Evolutionary conservation across 2,113 vertebrate genomes (phyloP).

Genomic region (Neofelis nebulosa): DNA sequence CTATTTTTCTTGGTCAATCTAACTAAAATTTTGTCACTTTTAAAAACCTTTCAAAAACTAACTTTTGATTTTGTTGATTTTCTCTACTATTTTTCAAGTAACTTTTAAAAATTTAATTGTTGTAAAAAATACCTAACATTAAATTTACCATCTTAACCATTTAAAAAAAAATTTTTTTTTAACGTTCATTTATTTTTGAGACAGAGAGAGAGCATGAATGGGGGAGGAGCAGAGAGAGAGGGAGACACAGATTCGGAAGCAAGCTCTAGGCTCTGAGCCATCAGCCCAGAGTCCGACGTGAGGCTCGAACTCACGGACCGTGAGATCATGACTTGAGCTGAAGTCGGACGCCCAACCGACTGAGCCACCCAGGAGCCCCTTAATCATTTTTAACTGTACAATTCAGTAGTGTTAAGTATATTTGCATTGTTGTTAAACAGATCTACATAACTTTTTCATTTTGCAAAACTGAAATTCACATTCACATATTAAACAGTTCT

Average conservation of each 20-base stretch:
- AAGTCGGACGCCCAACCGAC: too few species aligned
- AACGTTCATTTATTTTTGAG: too few species aligned
- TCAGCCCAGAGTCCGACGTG: too few species aligned
- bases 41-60: neutral
- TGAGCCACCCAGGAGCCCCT: too few species aligned
- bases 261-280: too few species aligned
- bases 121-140: neutral
- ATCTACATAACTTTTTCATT: neutral
- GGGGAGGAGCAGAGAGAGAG: too few species aligned
- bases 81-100: neutral
- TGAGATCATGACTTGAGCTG: too few species aligned
- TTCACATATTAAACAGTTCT: neutral
- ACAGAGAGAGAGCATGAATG: too few species aligned
- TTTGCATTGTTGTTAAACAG: neutral
- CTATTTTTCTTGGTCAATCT: neutral
- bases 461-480: neutral
- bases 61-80: neutral
- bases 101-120: neutral
- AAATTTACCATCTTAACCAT: neutral
- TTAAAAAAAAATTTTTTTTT: too few species aligned
- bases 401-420: neutral
- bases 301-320: too few species aligned
- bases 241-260: too few species aligned
- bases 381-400: neutral
- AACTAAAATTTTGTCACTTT: neutral